Conservation (phyloP, 2,113 vertebrate genomes). For the Eclectus roratus region DNA sequence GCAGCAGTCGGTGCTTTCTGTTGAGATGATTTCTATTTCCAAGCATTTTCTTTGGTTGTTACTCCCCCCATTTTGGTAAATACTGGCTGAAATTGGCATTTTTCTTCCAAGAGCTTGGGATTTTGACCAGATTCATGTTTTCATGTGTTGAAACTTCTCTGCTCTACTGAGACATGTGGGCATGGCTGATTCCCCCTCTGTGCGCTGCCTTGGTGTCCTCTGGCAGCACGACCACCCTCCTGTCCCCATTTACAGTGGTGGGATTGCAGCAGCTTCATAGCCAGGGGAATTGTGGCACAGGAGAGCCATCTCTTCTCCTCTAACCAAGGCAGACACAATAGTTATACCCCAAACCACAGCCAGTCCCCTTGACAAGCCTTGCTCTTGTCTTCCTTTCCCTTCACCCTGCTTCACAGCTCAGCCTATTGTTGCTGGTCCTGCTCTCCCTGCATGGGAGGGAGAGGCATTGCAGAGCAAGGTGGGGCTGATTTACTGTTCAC, state of each 20-base stretch:
- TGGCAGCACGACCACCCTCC: too few relatives aligned
- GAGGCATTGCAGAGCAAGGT: slow-evolving; percentile 46
- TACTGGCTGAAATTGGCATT: neutral
- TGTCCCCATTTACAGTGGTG: rapidly evolving
- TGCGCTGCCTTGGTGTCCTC: rapidly evolving
- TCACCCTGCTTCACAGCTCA: neutral
- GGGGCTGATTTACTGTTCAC: slow-evolving; percentile 62
- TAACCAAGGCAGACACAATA: neutral
- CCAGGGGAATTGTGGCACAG: rapidly evolving
- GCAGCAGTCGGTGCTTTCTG: neutral
- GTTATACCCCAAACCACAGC: neutral
- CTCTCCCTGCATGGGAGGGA: neutral
- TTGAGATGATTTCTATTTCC: neutral
- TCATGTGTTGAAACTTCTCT: neutral
- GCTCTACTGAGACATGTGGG: neutral
- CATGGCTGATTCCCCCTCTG: rapidly evolving
- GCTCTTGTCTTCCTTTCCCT: neutral
- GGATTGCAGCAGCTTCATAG: neutral
- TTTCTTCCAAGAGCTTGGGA: neutral
- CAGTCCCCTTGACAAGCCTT: neutral
- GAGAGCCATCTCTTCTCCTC: neutral
- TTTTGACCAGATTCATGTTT: neutral
- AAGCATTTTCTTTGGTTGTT: neutral
- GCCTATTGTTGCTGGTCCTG: neutral
- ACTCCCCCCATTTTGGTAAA: neutral